Conservation (phyloP, 2,113 vertebrate genomes). For the Aegithalos caudatus region DNA sequence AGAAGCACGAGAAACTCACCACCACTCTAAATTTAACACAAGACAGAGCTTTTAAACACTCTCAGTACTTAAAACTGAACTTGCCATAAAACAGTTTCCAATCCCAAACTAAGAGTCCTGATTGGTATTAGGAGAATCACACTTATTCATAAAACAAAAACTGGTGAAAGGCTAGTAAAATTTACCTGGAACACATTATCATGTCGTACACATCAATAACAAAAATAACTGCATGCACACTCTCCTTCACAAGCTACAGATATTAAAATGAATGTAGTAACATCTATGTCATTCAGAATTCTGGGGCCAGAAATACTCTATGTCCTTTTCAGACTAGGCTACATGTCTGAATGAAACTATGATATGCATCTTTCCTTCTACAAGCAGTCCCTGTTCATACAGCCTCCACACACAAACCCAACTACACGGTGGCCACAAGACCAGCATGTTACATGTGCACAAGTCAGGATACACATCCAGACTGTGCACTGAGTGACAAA, state of each 20-base stretch:
- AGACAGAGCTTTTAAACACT: background rate
- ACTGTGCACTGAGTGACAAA: background rate
- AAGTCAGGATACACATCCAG: background rate
- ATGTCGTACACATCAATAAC: background rate
- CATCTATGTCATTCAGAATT: background rate
- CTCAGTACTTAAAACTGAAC: background rate
- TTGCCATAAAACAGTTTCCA: background rate
- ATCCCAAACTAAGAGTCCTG: background rate
- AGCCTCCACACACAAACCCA: background rate
- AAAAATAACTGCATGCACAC: background rate
- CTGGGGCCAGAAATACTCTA: rapidly evolving
- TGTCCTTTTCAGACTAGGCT: background rate
- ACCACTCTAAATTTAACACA: background rate
- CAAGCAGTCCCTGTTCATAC: background rate
- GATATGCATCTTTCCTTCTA: background rate
- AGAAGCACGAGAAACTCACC: background rate
- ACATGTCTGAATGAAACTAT: background rate
- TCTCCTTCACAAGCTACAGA: background rate
- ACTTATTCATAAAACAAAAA: background rate
- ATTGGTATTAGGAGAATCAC: background rate
- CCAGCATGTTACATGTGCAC: background rate
- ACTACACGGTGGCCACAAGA: rapidly evolving
- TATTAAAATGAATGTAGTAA: background rate
- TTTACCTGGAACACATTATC: background rate
- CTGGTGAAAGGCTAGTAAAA: background rate